phyloP scores from a whole-genome alignment of 2,888 invertebrate genomes.

The Pinctada fucata region DNA sequence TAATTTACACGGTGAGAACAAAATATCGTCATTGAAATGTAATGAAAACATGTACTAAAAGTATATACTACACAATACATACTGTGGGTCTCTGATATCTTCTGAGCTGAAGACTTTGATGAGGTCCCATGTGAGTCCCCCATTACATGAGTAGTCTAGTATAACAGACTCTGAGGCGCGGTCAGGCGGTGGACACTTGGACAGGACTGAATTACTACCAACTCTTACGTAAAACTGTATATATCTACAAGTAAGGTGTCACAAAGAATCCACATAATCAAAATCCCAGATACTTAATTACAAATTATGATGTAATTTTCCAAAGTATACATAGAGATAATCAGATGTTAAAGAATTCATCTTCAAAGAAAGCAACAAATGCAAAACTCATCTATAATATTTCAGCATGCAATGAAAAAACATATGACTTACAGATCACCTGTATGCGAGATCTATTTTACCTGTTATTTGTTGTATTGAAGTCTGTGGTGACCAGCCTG shows the following conservation, averaged over 20 bases:
- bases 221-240: conserved; percentile 75
- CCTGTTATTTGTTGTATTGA: conserved; percentile 73
- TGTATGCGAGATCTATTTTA: conserved; percentile 38
- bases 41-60: no score
- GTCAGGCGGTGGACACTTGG: conserved; percentile 75
- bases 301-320: no score
- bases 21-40: no score
- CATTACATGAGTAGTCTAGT: conserved; percentile 76
- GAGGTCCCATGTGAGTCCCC: conserved; percentile 75
- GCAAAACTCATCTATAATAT: no score
- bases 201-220: conserved; percentile 73
- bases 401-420: no score
- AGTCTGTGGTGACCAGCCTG: conserved; percentile 69
- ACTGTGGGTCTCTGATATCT: conserved; percentile 72
- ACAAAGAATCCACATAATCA: no score
- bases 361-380: no score
- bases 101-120: conserved; percentile 67
- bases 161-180: conserved; percentile 70
- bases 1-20: no score
- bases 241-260: conserved; percentile 59
- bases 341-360: no score
- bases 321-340: no score
- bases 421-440: no score
- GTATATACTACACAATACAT: conserved; percentile 30
- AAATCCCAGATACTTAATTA: no score